phyloP scores from a whole-genome alignment of 2,113 vertebrate species.

The Pseudopodoces humilis region DNA sequence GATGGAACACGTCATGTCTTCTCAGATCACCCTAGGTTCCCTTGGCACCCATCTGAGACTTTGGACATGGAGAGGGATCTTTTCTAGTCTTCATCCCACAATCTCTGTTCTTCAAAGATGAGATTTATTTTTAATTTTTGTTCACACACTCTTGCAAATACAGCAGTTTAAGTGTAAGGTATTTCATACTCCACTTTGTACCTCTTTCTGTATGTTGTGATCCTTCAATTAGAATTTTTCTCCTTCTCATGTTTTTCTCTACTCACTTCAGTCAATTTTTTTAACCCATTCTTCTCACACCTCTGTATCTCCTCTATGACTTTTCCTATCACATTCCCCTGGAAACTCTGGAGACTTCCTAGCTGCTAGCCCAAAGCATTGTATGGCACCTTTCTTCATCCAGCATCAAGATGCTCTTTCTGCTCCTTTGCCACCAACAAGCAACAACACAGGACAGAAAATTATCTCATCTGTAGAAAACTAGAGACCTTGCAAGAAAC shows the following conservation, averaged over 20 bases:
- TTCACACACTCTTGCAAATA: neutral
- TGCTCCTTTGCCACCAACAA: neutral
- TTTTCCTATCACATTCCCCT: neutral
- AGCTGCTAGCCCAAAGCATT: neutral
- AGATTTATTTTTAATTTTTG: neutral
- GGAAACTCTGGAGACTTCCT: neutral
- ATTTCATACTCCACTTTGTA: neutral
- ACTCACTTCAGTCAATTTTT: neutral
- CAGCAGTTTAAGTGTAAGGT: neutral
- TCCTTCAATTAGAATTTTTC: neutral
- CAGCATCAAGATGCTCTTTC: neutral
- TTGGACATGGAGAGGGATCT: neutral
- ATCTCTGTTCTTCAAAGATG: neutral
- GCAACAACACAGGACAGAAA: neutral
- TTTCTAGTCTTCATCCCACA: neutral
- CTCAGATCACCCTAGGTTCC: neutral
- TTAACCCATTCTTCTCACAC: neutral
- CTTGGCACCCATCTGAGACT: neutral
- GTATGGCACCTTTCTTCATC: neutral
- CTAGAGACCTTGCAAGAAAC: neutral
- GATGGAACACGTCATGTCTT: fast-evolving
- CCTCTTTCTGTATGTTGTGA: neutral
- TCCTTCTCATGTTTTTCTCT: neutral
- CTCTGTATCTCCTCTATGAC: neutral
- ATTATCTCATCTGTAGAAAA: neutral